Base-by-base conservation (phyloP, 2,888 invertebrate species). In the Phlogophora meticulosa region DNA sequence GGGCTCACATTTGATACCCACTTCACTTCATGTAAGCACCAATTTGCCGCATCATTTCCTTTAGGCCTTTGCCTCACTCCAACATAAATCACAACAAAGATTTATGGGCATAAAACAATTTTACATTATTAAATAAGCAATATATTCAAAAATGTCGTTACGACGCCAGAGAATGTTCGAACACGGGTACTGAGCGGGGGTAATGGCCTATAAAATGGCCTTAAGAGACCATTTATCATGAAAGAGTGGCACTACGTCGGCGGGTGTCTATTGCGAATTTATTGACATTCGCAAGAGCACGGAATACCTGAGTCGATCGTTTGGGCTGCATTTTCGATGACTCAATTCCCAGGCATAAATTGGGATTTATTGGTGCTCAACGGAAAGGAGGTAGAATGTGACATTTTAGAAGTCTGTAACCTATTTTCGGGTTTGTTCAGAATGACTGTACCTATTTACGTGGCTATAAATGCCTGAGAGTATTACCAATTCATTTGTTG, bases 131-230 rank as follows among this genome's bases (percentile, higher is more conserved):
- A 81, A 81, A 81, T 81, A 80, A 63, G 83, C 76, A 53, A 81
- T 81, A 80, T 80, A 83, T 83, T 83, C 69, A 78, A 74, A 78
- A 82, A 76, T 76, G 78, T 78, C 78, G 60, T 83, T 69, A 76
- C 66, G 57, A 60, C 46, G 45, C 38, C 64, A 49, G 34, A 72
- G 61, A 83, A 83, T 81, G 81, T 78, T 76, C 74, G 74, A 75
- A 73, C 76, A 81, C 62, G 69, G 42, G 72, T 73, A 60, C 60
- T 55, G 38, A 68, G 56, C 49, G 69, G 28, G 75, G 65, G 68
- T 79, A 83, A 84, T 85, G 80, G 82, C 75, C 80, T 76, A 87
- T 87, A 84, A 85, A 87, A 82, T 80, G 69, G 70, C 74, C 73
- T 66, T 78, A 80, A 83, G 74, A 78, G 75, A 72, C 78, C 68